These are phyloP conservation scores for Lycopodina hypogea DNA, from an alignment of 37 sponge, comb jelly and placozoan genomes.

Conservation along the genomic window DNA sequence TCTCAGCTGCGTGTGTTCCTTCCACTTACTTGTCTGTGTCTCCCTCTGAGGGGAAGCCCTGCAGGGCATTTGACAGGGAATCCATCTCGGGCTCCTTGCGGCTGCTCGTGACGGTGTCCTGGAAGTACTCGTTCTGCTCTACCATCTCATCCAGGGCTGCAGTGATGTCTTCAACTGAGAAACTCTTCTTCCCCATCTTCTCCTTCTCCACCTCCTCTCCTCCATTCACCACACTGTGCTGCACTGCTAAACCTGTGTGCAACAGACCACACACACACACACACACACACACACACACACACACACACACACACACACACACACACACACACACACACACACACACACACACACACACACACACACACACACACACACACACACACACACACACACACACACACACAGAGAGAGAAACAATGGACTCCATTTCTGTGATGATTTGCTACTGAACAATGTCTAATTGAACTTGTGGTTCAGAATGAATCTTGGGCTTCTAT, in stretches of 20 bases:
- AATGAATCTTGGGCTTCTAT: too few relatives aligned
- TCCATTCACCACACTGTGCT: background rate
- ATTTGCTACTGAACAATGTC: too few relatives aligned
- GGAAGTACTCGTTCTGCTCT: background rate
- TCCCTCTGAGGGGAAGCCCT: constrained; percentile 38
- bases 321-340: constrained; percentile 15
- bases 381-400: too few relatives aligned
- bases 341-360: too few relatives aligned
- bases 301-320: constrained; percentile 26
- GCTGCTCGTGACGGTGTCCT: background rate
- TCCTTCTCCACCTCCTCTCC: background rate
- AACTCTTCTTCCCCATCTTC: constrained; percentile 12
- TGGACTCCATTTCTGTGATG: too few relatives aligned
- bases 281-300: constrained; percentile 2
- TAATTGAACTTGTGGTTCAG: too few relatives aligned
- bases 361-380: too few relatives aligned
- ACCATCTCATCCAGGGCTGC: constrained; percentile 38
- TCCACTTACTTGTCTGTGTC: too few relatives aligned
- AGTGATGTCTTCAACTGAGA: constrained; percentile 49
- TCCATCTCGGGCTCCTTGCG: constrained; percentile 30
- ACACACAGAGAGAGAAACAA: too few relatives aligned
- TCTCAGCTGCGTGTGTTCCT: too few relatives aligned
- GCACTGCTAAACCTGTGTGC: background rate
- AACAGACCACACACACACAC: background rate
- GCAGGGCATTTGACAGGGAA: constrained; percentile 26